phyloP scores from a whole-genome alignment of 1,140 invertebrate species.

The Brachionus manjavacas region DNA sequence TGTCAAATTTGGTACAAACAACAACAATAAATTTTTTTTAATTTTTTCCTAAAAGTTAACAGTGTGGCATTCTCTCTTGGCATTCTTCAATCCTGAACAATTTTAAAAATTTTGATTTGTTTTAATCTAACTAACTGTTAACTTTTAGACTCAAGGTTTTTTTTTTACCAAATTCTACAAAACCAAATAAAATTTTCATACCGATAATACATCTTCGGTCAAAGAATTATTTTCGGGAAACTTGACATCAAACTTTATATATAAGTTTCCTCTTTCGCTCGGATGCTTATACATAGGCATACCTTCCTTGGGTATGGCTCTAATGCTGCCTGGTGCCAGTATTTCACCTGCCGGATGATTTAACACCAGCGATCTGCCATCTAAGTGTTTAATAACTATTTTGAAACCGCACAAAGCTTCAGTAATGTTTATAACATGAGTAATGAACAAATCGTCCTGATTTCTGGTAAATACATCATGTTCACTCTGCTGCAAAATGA shows the following conservation, averaged over 20 bases:
- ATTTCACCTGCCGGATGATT: constrained; percentile 68
- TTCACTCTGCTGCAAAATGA: constrained; percentile 85
- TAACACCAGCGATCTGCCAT: constrained; percentile 77
- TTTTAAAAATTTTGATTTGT: no score
- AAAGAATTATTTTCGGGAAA: constrained; percentile 73
- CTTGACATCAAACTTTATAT: constrained; percentile 80
- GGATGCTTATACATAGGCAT: constrained; percentile 92
- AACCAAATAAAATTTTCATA: not conserved
- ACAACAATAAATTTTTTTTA: no score
- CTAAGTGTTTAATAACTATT: constrained; percentile 80
- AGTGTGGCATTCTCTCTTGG: no score
- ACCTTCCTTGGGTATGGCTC: constrained; percentile 79
- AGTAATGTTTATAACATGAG: constrained; percentile 67
- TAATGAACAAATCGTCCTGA: constrained; percentile 75
- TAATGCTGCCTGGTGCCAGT: constrained; percentile 51
- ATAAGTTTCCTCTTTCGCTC: constrained; percentile 81
- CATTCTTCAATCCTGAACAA: no score
- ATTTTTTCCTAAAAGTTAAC: no score
- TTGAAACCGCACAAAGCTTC: constrained; percentile 90
- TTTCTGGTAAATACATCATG: constrained; percentile 71
- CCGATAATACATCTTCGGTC: constrained; percentile 49
- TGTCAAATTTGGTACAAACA: not conserved
- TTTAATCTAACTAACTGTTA: no score
- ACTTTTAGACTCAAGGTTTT: no score
- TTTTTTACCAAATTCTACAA: not conserved